A percentile compares a stretch with the other conserved stretches of the same genome.
Evolutionary conservation across 2,797 vertebrate genomes (phyloP).

Genomic region (Sebastes melanostomus): DNA sequence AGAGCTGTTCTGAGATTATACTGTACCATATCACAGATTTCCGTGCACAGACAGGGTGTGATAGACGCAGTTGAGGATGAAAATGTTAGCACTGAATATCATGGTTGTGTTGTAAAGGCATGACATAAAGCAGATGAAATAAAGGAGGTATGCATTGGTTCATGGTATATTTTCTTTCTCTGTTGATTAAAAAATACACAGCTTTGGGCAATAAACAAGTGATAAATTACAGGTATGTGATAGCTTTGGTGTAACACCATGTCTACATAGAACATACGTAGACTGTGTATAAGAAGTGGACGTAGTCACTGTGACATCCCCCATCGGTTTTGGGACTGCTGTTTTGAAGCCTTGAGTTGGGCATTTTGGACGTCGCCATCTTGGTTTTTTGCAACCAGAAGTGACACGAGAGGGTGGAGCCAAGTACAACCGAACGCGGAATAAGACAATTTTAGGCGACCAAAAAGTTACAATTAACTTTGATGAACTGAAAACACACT

Average conservation of each 20-base stretch:
- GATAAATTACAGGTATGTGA: neutral
- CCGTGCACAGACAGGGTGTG: conserved; percentile 37
- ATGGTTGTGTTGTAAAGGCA: conserved; percentile 76
- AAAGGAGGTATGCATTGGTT: conserved; percentile 68
- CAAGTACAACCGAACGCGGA: no score
- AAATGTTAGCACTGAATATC: conserved; percentile 62
- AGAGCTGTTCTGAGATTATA: conserved; percentile 35
- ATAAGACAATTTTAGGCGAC: no score
- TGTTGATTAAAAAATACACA: neutral
- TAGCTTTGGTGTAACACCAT: neutral
- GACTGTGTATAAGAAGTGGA: no score
- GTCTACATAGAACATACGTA: no score
- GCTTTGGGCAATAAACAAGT: neutral
- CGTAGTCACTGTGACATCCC: no score
- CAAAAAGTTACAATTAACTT: no score
- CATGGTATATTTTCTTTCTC: conserved; percentile 12
- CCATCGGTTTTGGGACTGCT: fast-evolving
- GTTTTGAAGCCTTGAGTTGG: no score
- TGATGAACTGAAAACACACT: no score
- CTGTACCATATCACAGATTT: conserved; percentile 52
- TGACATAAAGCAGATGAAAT: conserved; percentile 76
- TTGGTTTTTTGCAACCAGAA: no score
- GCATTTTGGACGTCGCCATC: no score
- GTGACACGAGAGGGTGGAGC: no score
- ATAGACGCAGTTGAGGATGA: conserved; percentile 22